Conservation (phyloP, 2,888 invertebrate genomes). For the Willowsia nigromaculata region DNA sequence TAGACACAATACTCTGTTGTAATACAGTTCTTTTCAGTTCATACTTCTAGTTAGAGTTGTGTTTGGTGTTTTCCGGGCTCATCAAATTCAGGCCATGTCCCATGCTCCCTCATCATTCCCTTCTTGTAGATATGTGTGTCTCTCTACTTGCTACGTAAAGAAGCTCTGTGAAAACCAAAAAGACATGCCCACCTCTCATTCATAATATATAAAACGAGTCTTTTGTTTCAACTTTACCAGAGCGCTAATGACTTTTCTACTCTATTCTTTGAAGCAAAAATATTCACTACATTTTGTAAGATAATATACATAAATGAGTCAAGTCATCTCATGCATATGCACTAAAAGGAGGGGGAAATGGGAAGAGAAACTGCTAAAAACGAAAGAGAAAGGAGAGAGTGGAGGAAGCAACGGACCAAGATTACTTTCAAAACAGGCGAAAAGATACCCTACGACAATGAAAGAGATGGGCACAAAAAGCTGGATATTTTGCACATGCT, state of each 20-base stretch:
- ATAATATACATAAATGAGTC: conserved; percentile 42
- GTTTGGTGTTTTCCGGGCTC: conserved; percentile 61
- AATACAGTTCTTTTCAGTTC: background rate
- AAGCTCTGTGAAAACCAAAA: conserved; percentile 30
- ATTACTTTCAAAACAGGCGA: conserved; percentile 30
- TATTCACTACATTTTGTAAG: conserved; percentile 48
- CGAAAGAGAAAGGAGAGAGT: background rate
- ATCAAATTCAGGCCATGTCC: conserved; percentile 72
- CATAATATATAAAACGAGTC: conserved; percentile 74
- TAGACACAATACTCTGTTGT: background rate
- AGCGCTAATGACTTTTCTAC: conserved; percentile 68
- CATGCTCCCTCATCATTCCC: conserved; percentile 54
- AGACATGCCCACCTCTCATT: conserved; percentile 71
- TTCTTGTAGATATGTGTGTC: background rate
- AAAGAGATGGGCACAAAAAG: background rate
- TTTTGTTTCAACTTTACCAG: conserved; percentile 70
- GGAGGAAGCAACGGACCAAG: conserved; percentile 18
- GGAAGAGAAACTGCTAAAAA: background rate
- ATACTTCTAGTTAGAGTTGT: background rate
- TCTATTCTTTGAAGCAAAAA: conserved; percentile 42
- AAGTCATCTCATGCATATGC: conserved; percentile 53
- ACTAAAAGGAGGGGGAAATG: background rate
- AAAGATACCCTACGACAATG: conserved; percentile 13
- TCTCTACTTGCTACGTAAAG: background rate
- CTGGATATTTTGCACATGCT: background rate